phyloP scores from a whole-genome alignment of 1,140 invertebrate genomes.

The Chlorops oryzae region DNA sequence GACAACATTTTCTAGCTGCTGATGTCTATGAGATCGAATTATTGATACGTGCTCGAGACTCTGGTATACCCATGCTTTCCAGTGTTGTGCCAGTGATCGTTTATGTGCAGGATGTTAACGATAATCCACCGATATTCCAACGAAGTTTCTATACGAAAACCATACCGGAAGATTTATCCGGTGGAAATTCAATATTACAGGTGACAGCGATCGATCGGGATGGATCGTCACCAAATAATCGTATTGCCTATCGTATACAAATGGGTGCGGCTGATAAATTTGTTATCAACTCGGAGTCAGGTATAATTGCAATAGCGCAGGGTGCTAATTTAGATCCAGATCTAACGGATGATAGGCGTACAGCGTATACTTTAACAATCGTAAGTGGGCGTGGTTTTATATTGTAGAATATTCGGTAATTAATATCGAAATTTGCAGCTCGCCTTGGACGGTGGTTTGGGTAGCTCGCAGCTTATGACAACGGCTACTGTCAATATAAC shows the following conservation, averaged over 20 bases:
- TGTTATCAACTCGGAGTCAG: constrained; percentile 74
- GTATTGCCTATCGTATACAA: constrained; percentile 80
- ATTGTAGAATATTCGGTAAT: no score
- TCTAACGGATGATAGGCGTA: constrained; percentile 67
- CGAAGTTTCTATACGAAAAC: constrained; percentile 65
- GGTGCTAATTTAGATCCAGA: constrained; percentile 87
- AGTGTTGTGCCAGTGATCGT: constrained; percentile 70
- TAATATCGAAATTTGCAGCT: constrained; percentile 38
- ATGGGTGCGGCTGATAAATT: constrained; percentile 88
- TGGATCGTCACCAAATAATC: constrained; percentile 78
- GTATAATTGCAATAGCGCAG: constrained; percentile 75
- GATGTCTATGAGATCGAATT: constrained; percentile 62
- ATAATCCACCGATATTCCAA: constrained; percentile 76
- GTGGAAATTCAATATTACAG: constrained; percentile 72
- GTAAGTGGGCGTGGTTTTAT: constrained; percentile 47
- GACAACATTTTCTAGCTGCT: constrained; percentile 22
- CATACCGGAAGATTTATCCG: constrained; percentile 74
- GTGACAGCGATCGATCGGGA: constrained; percentile 78
- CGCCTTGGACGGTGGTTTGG: constrained; percentile 82
- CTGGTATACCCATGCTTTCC: constrained; percentile 67
- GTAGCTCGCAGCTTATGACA: constrained; percentile 65
- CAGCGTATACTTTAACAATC: constrained; percentile 61
- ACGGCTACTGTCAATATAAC: constrained; percentile 73
- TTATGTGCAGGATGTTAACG: constrained; percentile 83
- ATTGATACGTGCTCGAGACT: constrained; percentile 71